Evolutionary conservation across 2,888 invertebrate species (phyloP).

Genomic region (Chouioia cunea): DNA sequence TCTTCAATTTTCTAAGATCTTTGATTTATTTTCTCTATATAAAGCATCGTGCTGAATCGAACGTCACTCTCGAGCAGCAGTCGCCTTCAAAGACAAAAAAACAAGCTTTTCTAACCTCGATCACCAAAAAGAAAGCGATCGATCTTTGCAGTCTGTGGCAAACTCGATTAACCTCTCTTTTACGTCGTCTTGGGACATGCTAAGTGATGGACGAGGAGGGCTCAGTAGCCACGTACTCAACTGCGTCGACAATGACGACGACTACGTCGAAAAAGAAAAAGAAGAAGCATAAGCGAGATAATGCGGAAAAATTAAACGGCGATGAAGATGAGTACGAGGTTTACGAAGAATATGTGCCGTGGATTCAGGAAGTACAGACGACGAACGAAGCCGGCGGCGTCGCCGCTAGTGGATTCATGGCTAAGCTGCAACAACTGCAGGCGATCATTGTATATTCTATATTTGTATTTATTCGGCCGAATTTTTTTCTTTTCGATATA

Average conservation of each 20-base stretch:
- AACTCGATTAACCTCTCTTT: too few species aligned
- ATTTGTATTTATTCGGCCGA: not conserved
- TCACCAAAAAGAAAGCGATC: too few species aligned
- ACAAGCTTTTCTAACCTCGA: too few species aligned
- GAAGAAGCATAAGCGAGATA: not conserved
- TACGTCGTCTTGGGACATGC: too few species aligned
- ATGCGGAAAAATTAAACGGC: not conserved
- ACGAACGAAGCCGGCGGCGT: too few species aligned
- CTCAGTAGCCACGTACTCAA: not conserved
- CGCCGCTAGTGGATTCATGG: not conserved
- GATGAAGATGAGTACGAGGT: conserved; percentile 47
- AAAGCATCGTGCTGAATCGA: too few species aligned
- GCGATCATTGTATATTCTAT: conserved; percentile 27
- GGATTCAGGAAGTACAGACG: not conserved
- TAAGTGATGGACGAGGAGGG: not conserved
- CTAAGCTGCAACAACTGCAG: conserved; percentile 12
- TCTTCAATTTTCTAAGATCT: too few species aligned
- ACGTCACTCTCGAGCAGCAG: too few species aligned
- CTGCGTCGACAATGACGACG: not conserved
- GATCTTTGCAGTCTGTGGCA: too few species aligned
- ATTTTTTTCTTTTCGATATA: too few species aligned
- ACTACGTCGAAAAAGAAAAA: not conserved
- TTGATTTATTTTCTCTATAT: too few species aligned
- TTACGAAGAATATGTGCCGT: conserved; percentile 51
- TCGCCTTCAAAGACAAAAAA: too few species aligned